Evolutionary conservation across 2,113 vertebrate species (phyloP), one percentile per base, ranked within the genome.

Genomic region (Romanogobio albipinnatus): DNA sequence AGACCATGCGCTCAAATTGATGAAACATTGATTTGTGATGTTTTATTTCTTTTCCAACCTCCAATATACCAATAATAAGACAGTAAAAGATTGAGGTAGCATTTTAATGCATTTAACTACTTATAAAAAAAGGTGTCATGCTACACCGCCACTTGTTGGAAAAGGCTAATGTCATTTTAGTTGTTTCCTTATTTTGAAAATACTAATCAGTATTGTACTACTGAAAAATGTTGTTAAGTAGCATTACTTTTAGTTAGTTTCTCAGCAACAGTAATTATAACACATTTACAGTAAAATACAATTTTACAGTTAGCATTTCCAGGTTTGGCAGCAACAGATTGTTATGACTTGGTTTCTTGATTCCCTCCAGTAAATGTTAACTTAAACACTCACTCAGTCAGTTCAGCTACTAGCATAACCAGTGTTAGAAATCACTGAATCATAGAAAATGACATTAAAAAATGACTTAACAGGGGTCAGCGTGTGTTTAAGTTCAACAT

Each of bases 401-500:
- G 8, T 24, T 62, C 3, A 26, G 36, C 45, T 26, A 10, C n/a
- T 9, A 26, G 8, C 59, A 26, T 79, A 17, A 47, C 59, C 17
- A 43, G 26, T 22, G 15, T 76, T 59, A 43, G 7, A 24, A 85
- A 82, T 43, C 49, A 77, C 45, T 47, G 70, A 47, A 70, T 70
- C 53, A 56, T 56, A 56, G 53, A 56, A 22, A 22, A 56, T 56
- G 53, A 1, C 53, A 56, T 56, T 56, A 56, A 0, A 22, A 19
- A 56, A 56, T 9, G 7, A 19, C 53, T 56, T 89, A 87, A 68
- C 85, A 84, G 86, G 85, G 86, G 90, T 90, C 83, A 88, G 87
- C 73, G 5, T n/a, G 2, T 88, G 88, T 90, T 88, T 89, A 90
- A 90, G 86, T 88, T 93, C 10, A 47, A 73, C 90, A 91, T 90